These are phyloP conservation scores for Drosophila prolongata DNA, from an alignment of 2,888 invertebrate genomes.

Conservation along the genomic window DNA sequence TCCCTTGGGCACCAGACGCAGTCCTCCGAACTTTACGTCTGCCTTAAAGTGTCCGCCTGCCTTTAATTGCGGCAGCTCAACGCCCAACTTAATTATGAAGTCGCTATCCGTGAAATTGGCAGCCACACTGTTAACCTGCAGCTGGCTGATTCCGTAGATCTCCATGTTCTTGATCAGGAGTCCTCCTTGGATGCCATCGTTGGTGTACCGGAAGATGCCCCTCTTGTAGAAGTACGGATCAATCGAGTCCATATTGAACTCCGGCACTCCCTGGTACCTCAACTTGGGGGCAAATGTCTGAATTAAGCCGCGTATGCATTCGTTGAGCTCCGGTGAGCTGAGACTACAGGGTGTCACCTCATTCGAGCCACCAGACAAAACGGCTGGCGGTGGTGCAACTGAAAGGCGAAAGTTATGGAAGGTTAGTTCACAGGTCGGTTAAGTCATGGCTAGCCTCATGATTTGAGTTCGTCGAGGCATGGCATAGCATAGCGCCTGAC, in stretches of 20 bases:
- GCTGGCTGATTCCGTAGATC: conserved; percentile 86
- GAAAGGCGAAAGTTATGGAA: conserved; percentile 46
- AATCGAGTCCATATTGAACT: conserved; percentile 73
- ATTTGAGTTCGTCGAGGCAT: conserved; percentile 55
- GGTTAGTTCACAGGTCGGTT: conserved; percentile 45
- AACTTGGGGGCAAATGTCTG: conserved; percentile 85
- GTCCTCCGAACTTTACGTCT: conserved; percentile 87
- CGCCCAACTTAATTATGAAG: conserved; percentile 87
- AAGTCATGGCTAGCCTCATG: conserved; percentile 40
- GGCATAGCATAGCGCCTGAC: conserved; percentile 49
- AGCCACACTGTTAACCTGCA: conserved; percentile 86
- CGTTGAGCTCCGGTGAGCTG: conserved; percentile 86
- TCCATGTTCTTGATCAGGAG: conserved; percentile 83
- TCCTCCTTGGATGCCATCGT: conserved; percentile 82
- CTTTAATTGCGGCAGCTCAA: conserved; percentile 86
- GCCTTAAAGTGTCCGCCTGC: conserved; percentile 87
- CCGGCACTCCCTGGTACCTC: conserved; percentile 68
- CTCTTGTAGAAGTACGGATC: conserved; percentile 82
- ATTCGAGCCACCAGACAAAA: conserved; percentile 16
- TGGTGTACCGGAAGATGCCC: conserved; percentile 82
- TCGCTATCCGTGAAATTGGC: conserved; percentile 86
- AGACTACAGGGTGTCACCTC: conserved; percentile 85
- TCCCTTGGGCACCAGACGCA: conserved; percentile 87
- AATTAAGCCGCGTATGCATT: conserved; percentile 86
- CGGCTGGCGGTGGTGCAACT: conserved; percentile 46